Evolutionary conservation across 2,113 vertebrate genomes (phyloP).

Genomic region (Periophthalmodon schlosseri): DNA sequence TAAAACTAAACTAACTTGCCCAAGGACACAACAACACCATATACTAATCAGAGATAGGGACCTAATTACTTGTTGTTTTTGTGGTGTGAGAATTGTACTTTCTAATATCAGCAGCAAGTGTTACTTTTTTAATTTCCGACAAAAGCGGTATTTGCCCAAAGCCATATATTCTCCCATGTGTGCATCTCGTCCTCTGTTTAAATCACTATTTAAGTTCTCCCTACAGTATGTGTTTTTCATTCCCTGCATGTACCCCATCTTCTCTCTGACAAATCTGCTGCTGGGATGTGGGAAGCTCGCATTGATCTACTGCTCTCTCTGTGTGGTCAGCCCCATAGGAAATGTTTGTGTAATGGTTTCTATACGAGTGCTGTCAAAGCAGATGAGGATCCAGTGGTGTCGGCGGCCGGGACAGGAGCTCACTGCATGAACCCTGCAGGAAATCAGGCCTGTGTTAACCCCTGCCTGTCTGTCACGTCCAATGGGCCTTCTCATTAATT

Average conservation of each 20-base stretch:
- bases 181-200: neutral
- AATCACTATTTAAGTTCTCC: conserved; percentile 16
- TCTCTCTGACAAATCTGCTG: conserved; percentile 41
- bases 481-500: conserved; percentile 51
- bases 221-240: conserved; percentile 12
- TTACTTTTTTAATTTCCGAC: neutral
- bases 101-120: neutral
- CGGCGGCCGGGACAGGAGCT: conserved; percentile 29
- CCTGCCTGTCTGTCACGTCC: conserved; percentile 46
- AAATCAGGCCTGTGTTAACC: conserved; percentile 59
- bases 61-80: no score
- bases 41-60: no score
- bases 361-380: conserved; percentile 64
- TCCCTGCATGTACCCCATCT: conserved; percentile 13
- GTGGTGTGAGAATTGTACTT: neutral
- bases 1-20: no score
- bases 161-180: conserved; percentile 1
- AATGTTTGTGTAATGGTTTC: conserved; percentile 65
- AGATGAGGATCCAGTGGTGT: conserved; percentile 57
- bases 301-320: conserved; percentile 57
- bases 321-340: conserved; percentile 65
- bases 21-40: no score
- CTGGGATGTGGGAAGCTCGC: conserved; percentile 37
- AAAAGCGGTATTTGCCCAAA: neutral
- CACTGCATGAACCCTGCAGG: conserved; percentile 51